phyloP scores from a whole-genome alignment of 2,797 vertebrate genomes.

The Gymnoscopelus microlampas region DNA sequence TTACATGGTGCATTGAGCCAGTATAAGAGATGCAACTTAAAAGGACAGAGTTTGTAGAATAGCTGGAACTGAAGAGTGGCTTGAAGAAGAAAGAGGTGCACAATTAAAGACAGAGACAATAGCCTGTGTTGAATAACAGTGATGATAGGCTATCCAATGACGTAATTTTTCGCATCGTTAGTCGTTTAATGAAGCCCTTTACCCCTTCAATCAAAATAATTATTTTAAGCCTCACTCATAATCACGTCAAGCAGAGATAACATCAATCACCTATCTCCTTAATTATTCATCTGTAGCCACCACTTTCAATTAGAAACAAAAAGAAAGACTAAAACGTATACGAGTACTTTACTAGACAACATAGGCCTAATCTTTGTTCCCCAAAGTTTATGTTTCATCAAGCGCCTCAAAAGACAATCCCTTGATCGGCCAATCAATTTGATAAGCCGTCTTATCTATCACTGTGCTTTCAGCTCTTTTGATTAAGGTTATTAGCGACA shows the following conservation, averaged over 20 bases:
- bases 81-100: constrained; percentile 9
- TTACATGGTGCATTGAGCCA: constrained; percentile 8
- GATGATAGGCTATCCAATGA: constrained; percentile 10
- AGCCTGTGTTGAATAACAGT: constrained; percentile 2
- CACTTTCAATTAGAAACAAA: not conserved
- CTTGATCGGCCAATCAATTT: constrained; percentile 81
- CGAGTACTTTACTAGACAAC: constrained; percentile 18
- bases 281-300: constrained; percentile 5
- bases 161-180: constrained; percentile 22
- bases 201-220: not conserved
- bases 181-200: constrained; percentile 14
- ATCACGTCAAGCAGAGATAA: not conserved
- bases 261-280: not conserved
- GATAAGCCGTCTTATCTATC: constrained; percentile 87
- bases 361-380: constrained; percentile 6
- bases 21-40: constrained; percentile 1
- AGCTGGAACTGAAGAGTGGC: not conserved
- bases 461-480: constrained; percentile 84
- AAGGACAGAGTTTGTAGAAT: not conserved
- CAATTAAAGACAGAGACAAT: constrained; percentile 6
- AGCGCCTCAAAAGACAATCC: constrained; percentile 26
- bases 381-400: constrained; percentile 33
- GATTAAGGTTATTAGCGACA: constrained; percentile 87
- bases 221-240: not conserved
- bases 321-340: not conserved